Evolutionary conservation across 92 coral and sea anemone genomes (phyloP), one percentile per base, ranked within the genome.

Genomic region (Paragorgia papillata): DNA sequence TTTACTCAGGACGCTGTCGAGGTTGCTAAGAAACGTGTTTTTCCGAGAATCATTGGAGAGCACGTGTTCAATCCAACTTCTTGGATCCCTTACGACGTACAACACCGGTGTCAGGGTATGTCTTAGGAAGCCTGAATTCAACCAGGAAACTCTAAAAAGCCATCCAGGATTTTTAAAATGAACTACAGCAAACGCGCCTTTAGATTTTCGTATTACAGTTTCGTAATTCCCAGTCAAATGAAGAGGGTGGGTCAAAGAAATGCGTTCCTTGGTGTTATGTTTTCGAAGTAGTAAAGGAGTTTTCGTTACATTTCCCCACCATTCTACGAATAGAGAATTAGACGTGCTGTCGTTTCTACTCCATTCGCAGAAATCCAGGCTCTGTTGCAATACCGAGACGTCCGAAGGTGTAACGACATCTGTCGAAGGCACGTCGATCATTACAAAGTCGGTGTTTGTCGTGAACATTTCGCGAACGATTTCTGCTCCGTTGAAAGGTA

Each of bases 401-500:
- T 33, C 13, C 49, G 69, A 49, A 3, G 48, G 3, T 34, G 37
- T 9, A 54, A 51, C 62, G 32, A 88, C 78, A 53, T 69, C 34
- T 14, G 26, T 51, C 51, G 73, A 62, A 7, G 68, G 41, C 34
- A 85, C 57, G 9, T 57, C 85, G 43, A 85, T 69, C 35, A 66
- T 74, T 28, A 86, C 86, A 60, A 91, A 94, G 69, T 94, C 95
- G 20, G 76, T 65, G 15, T 83, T 82, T 74, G 70, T 82, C 74
- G 86, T 84, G 65, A 88, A 91, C 34, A 94, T 78, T 57, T 82
- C 89, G 32, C 84, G 84, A 19, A 85, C 49, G 34, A 94, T 65
- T 67, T 91, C 97, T 58, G 69, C 84, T 29, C 98, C 98, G 31
- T 89, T 89, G 41, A 83, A 84, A 8, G 98, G 98, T 4, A 94